Base-by-base conservation (phyloP, 2,113 vertebrate species). In the Gymnobelideus leadbeateri region DNA sequence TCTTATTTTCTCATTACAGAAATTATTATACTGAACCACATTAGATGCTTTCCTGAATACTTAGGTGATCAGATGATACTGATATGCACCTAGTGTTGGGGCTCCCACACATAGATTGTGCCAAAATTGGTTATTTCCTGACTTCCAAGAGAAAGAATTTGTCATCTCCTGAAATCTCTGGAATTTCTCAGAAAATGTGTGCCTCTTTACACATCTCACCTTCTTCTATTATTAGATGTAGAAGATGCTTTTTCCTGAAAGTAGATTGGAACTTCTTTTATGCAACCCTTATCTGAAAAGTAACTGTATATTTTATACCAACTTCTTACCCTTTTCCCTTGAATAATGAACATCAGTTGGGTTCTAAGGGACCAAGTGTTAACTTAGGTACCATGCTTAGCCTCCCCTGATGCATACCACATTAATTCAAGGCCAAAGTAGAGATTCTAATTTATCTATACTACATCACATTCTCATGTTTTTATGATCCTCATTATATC, bases 1-100 rank as follows among this genome's bases (percentile, higher is more conserved):
- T 54, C 93, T 96, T 25, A 93, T 43, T 21, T 96, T 89, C 51
- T 95, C 89, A 93, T 93, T 97, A 49, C 12, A 96, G 93, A 92
- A 94, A 94, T 24, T 3, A 90, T 96, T 93, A 94, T 51, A 91
- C 52, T 50, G 52, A 92, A 46, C 37, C n/a, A 91, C 21, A 46
- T 50, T 55, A 92, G 94, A 4, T 4, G 14, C 77, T 53, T 53
- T 91, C 61, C n/a, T 94, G 28, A 95, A 57, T 31, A 95, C 24
- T 25, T 37, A 93, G 31, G 52, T 46, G 92, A 93, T 97, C 54
- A 93, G 93, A 57, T 31, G 37, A 93, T 54, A 77, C 46, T 28
- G 61, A 21, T 12, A 2, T 3, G 3, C 8, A 26, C 94, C 51
- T 61, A 57, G 26, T 61, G 26, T n/a, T 46, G 46, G 26, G 10